Base-by-base conservation (phyloP, 2,113 vertebrate genomes). In the Eurypyga helias region DNA sequence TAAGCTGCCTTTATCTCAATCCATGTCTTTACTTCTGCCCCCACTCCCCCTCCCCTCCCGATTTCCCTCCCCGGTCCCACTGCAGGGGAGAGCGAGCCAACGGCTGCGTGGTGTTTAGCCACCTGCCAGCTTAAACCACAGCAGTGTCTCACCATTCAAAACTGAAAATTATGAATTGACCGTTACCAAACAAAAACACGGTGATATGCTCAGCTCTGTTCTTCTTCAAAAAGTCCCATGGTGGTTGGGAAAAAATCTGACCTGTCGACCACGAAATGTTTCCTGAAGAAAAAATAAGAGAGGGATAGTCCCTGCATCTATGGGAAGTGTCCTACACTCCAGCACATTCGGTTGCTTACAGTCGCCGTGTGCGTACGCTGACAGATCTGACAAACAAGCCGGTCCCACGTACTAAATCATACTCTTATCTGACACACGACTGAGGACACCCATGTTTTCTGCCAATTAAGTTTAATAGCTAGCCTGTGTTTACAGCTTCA, bases 171-270 rank as follows among this genome's bases (percentile, higher is more conserved):
- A 66, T 41, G 4, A 86, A 67, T 23, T 70, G 71, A 89, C 93
- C 90, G 87, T 95, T 98, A 98, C 98, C 98, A 65, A 98, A 97
- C 79, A 98, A 79, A 95, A 97, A 88, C 83, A 99, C 96, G 34
- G 98, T 98, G 95, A 99, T 96, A 48, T 98, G 91, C 78, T 99
- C 99, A 80, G 98, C 96, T 90, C 98, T 98, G 62, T 98, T 99
- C 93, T 97, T 99, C 80, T 97, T 98, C 97, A 99, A 93, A n/a
- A 99, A 98, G 71, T 99, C 99, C 99, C 99, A 99, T 1, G 99
- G 99, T 69, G 98, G 97, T 23, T 98, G 95, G 17, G 98, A 65
- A 89, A 98, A 98, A 82, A 98, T 98, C 97, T 99, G 99, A 97
- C 98, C 98, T 17, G 97, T 94, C 87, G 98, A 97, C 99, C 99